These are phyloP conservation scores for Limulus polyphemus DNA, from an alignment of 2,888 invertebrate genomes.

Conservation along the genomic window DNA sequence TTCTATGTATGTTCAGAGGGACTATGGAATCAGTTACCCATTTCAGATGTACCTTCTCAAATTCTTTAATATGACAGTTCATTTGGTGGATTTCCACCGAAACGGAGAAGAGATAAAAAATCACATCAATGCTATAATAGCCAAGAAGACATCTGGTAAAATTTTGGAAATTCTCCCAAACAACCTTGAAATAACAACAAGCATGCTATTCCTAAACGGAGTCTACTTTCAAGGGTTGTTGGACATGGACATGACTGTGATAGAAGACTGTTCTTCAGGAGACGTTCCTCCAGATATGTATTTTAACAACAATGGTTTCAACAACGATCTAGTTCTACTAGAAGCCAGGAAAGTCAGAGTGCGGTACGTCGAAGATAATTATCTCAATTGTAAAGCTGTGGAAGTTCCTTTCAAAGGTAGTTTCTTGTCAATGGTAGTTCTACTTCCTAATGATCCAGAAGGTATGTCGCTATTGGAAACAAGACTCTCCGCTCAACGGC, in stretches of 20 bases:
- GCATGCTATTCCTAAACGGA: slow-evolving; percentile 24
- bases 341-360: slow-evolving; percentile 22
- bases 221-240: slow-evolving; percentile 7
- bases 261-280: no score
- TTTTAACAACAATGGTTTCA: no score
- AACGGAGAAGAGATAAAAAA: slow-evolving; percentile 27
- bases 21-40: slow-evolving; percentile 25
- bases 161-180: slow-evolving; percentile 16
- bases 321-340: slow-evolving; percentile 8
- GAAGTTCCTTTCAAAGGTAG: slow-evolving; percentile 28
- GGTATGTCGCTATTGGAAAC: slow-evolving; percentile 25
- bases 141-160: slow-evolving; percentile 21
- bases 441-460: slow-evolving; percentile 23
- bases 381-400: slow-evolving; percentile 26
- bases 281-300: no score
- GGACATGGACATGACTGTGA: no score
- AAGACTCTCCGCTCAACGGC: slow-evolving; percentile 25
- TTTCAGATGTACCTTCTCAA: slow-evolving; percentile 26
- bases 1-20: slow-evolving; percentile 26
- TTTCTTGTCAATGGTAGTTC: slow-evolving; percentile 23
- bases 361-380: slow-evolving; percentile 22
- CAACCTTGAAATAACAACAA: slow-evolving; percentile 23
- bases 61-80: slow-evolving; percentile 27
- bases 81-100: slow-evolving; percentile 26
- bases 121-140: slow-evolving; percentile 26